Evolutionary conservation across 2,113 vertebrate genomes (phyloP).

Genomic region (Genyomyrus donnyi): DNA sequence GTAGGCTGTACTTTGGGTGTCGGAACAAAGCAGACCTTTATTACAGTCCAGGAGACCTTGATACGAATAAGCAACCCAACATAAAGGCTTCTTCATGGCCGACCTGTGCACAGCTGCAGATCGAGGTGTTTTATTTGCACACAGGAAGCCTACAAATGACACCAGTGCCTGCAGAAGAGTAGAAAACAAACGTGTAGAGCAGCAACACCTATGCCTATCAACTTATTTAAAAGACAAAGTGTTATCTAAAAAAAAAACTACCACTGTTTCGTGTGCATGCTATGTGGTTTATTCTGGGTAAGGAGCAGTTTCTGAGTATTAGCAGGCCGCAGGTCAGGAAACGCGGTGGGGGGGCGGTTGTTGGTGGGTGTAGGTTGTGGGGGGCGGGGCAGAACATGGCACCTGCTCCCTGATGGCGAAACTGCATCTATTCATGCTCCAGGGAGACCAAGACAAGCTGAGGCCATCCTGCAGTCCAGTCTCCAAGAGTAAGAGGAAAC

Average conservation of each 20-base stretch:
- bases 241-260: background rate
- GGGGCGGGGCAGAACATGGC: background rate
- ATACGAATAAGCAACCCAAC: background rate
- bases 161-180: background rate
- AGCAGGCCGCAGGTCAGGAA: background rate
- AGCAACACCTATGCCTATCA: background rate
- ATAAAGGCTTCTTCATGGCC: background rate
- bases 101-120: background rate
- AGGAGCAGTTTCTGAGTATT: background rate
- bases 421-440: background rate
- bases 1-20: background rate
- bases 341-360: background rate
- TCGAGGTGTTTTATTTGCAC: background rate
- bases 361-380: background rate
- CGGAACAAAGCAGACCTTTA: background rate
- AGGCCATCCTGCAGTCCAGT: background rate
- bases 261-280: background rate
- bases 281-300: background rate
- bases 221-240: background rate
- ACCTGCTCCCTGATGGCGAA: background rate
- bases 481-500: background rate
- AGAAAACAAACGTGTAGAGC: background rate
- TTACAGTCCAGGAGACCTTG: background rate
- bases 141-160: background rate
- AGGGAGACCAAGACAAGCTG: background rate